phyloP scores from a whole-genome alignment of 2,797 vertebrate genomes.

The Neopelma chrysocephalum region DNA sequence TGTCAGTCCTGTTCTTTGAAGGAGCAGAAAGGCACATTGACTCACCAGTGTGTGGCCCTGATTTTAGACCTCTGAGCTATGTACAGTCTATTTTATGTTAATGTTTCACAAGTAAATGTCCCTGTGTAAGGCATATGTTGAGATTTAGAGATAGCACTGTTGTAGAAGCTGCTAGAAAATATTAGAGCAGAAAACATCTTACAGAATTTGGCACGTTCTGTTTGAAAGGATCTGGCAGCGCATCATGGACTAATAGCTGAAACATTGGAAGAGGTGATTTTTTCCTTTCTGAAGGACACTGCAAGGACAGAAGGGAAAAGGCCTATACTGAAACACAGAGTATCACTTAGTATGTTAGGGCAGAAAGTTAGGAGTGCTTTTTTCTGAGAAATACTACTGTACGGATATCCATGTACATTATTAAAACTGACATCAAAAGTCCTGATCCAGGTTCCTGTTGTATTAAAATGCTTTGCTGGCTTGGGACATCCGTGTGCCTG shows the following conservation, averaged over 20 bases:
- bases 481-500: neutral
- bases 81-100: neutral
- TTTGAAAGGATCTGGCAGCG: neutral
- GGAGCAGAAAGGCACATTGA: neutral
- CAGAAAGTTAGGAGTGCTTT: neutral
- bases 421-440: neutral
- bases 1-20: conserved; percentile 34
- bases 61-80: conserved; percentile 7
- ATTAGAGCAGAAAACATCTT: neutral
- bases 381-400: neutral
- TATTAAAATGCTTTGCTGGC: neutral
- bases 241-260: neutral
- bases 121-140: neutral
- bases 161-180: neutral
- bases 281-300: neutral
- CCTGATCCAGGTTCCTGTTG: neutral
- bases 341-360: neutral
- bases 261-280: neutral
- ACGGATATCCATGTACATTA: neutral
- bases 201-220: neutral
- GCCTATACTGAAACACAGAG: neutral
- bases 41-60: neutral
- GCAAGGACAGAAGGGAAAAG: neutral
- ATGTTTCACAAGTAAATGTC: neutral
- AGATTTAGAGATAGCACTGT: neutral